These are phyloP conservation scores for Lasioglossum albipes DNA, from an alignment of 1,140 invertebrate genomes.

Conservation along the genomic window DNA sequence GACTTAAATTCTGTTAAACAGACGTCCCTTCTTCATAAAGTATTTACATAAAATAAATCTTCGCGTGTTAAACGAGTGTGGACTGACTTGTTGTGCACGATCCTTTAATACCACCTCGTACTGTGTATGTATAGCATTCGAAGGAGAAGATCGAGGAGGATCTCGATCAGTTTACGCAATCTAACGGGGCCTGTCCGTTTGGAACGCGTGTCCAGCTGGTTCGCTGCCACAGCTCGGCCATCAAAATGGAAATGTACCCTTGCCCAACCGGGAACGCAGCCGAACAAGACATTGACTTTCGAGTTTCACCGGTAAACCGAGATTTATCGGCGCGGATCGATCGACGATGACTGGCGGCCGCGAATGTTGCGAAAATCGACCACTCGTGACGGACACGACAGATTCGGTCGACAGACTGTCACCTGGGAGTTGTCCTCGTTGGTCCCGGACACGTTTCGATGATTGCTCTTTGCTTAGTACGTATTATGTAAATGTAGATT, in stretches of 20 bases:
- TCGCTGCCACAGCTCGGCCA: not conserved
- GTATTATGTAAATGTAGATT: too few relatives aligned
- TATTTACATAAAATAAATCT: too few relatives aligned
- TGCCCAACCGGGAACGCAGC: not conserved
- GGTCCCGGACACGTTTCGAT: too few relatives aligned
- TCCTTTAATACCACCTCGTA: too few relatives aligned
- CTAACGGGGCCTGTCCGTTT: constrained; percentile 6
- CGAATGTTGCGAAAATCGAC: not conserved
- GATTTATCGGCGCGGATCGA: constrained; percentile 10
- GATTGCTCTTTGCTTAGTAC: too few relatives aligned
- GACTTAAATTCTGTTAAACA: too few relatives aligned
- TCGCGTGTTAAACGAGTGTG: too few relatives aligned
- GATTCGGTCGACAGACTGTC: not conserved
- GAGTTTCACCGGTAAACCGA: not conserved
- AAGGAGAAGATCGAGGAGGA: not conserved
- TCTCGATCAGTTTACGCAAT: constrained; percentile 22
- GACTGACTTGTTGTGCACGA: too few relatives aligned
- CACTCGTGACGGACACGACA: not conserved
- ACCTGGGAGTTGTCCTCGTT: not conserved
- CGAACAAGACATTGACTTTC: constrained; percentile 1
- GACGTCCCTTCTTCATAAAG: too few relatives aligned
- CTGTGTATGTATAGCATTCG: too few relatives aligned
- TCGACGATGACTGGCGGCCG: not conserved
- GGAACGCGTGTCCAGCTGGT: not conserved
- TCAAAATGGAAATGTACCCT: constrained; percentile 37